phyloP scores from a whole-genome alignment of 2,888 invertebrate species.

The Petrolisthes cinctipes region DNA sequence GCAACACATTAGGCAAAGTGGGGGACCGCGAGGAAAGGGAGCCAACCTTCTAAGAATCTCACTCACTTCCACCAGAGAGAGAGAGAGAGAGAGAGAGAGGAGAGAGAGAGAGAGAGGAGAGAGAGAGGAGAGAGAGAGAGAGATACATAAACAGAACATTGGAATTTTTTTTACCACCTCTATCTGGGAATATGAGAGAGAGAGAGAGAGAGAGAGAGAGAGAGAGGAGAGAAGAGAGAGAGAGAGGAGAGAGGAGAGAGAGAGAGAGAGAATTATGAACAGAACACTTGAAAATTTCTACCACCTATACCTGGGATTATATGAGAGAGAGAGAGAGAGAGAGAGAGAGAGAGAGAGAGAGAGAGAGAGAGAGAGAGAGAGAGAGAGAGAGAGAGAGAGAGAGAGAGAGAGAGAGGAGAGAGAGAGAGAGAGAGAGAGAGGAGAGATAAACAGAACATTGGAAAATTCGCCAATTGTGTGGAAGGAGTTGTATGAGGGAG shows the following conservation, averaged over 20 bases:
- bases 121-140: neutral
- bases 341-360: neutral
- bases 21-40: no score
- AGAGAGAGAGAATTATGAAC: neutral
- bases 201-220: neutral
- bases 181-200: no score
- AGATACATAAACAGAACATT: no score
- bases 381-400: neutral
- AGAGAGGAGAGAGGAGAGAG: neutral
- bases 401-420: neutral
- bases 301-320: no score
- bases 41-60: no score
- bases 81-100: neutral
- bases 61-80: neutral
- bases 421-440: neutral
- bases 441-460: no score
- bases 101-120: neutral
- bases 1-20: no score
- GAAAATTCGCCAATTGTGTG: no score
- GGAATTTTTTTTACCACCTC: no score
- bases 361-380: neutral
- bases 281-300: no score
- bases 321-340: slow-evolving; percentile 1
- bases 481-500: neutral
- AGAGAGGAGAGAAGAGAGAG: neutral